These are phyloP conservation scores for Alloscopus bannaensis DNA, from an alignment of 2,888 invertebrate species.

Conservation along the genomic window DNA sequence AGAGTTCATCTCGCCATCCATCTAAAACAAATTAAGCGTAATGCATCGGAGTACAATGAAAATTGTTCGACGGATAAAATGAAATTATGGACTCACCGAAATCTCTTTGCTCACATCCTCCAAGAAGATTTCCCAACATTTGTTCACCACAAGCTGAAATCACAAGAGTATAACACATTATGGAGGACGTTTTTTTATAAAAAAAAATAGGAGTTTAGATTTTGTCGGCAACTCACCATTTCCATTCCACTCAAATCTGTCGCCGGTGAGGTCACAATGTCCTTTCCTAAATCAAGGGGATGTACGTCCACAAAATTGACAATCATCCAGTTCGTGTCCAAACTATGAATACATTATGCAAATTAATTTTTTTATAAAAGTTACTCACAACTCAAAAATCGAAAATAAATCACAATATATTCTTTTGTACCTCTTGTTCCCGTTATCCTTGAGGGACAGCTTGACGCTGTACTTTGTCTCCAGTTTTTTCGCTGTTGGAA, in stretches of 20 bases:
- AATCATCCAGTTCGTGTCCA: conserved; percentile 11
- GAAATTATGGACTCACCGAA: not conserved
- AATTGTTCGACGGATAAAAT: not conserved
- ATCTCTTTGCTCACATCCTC: not conserved
- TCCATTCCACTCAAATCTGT: not conserved
- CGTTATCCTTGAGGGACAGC: not conserved
- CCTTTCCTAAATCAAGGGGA: conserved; percentile 6
- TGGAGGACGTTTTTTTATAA: not conserved
- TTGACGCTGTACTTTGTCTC: not conserved
- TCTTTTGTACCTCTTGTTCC: no score
- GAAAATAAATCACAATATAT: no score
- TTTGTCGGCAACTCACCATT: conserved; percentile 1
- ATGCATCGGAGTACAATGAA: not conserved
- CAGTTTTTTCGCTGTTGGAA: not conserved
- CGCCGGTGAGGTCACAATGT: not conserved
- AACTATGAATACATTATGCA: no score
- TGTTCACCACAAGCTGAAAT: conserved; percentile 16
- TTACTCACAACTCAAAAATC: no score
- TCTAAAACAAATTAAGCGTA: no score
- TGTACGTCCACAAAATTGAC: conserved; percentile 16
- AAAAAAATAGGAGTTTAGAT: no score
- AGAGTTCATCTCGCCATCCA: not conserved
- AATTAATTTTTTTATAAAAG: no score
- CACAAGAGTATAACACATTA: not conserved
- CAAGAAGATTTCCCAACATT: not conserved